These are phyloP conservation scores for Zaprionus obscuricornis DNA, from an alignment of 2,888 invertebrate genomes.

Conservation along the genomic window DNA sequence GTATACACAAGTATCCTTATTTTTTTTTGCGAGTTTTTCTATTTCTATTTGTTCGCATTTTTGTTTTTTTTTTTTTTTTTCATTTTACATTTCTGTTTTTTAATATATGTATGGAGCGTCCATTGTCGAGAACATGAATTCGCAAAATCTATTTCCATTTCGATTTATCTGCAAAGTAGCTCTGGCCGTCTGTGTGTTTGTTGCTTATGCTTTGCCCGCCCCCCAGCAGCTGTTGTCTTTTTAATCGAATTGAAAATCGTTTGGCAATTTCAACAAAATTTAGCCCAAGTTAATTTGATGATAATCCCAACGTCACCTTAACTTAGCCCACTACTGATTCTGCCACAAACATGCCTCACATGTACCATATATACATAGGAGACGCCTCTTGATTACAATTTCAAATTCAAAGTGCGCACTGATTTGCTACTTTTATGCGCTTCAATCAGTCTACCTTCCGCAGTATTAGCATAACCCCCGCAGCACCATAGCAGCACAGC, in stretches of 20 bases:
- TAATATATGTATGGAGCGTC: conserved; percentile 25
- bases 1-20: conserved; percentile 35
- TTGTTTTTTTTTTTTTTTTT: conserved; percentile 2
- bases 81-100: no score
- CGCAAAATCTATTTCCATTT: conserved; percentile 73
- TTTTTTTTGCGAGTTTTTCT: conserved; percentile 13
- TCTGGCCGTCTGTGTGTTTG: conserved; percentile 19
- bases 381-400: conserved; percentile 74
- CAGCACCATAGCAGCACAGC: no score
- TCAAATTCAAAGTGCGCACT: conserved; percentile 65
- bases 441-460: no score
- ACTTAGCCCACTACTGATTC: no score
- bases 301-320: no score
- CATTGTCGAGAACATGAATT: conserved; percentile 71
- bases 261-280: conserved; percentile 68
- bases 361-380: no score
- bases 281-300: conserved; percentile 65
- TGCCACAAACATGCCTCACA: no score
- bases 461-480: no score
- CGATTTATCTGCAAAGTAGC: conserved; percentile 40
- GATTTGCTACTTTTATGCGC: conserved; percentile 64
- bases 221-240: conserved; percentile 53
- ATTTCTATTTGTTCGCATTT: no score
- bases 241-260: conserved; percentile 74
- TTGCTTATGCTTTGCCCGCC: conserved; percentile 42